Conservation (phyloP, 2,113 vertebrate species). For the Hemiprocne comata region DNA sequence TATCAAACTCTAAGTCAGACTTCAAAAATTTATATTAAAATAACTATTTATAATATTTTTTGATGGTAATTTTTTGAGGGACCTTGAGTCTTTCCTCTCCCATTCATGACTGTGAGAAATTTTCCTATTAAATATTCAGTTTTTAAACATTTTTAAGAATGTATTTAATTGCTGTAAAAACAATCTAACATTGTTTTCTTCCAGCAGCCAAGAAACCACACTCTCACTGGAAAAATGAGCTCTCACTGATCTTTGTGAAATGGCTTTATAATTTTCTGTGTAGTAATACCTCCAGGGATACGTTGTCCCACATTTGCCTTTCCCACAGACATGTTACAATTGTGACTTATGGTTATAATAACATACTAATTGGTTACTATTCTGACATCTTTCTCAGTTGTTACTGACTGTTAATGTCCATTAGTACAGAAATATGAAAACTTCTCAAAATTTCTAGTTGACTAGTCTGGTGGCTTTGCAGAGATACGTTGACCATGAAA, state of each 20-base stretch:
- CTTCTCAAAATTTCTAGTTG: neutral
- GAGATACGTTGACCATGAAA: neutral
- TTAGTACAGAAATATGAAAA: neutral
- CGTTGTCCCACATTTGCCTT: neutral
- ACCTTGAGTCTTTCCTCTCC: too few species aligned
- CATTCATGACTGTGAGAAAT: neutral
- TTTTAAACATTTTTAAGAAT: neutral
- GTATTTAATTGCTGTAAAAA: neutral
- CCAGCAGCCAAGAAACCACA: neutral
- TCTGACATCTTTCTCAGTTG: neutral
- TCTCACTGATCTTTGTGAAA: neutral
- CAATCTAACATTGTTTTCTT: neutral
- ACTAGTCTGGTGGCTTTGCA: neutral
- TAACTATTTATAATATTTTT: too few species aligned
- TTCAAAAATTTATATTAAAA: too few species aligned
- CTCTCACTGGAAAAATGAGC: neutral
- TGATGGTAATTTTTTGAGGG: too few species aligned
- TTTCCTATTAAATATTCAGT: neutral
- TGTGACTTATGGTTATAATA: neutral
- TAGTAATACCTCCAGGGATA: neutral
- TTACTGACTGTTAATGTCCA: neutral
- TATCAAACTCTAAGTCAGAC: too few species aligned
- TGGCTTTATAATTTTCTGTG: neutral
- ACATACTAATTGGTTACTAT: neutral
- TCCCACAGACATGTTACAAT: accelerated